phyloP scores from a whole-genome alignment of 1,140 invertebrate species.

The Pseudomyrmex concolor region DNA sequence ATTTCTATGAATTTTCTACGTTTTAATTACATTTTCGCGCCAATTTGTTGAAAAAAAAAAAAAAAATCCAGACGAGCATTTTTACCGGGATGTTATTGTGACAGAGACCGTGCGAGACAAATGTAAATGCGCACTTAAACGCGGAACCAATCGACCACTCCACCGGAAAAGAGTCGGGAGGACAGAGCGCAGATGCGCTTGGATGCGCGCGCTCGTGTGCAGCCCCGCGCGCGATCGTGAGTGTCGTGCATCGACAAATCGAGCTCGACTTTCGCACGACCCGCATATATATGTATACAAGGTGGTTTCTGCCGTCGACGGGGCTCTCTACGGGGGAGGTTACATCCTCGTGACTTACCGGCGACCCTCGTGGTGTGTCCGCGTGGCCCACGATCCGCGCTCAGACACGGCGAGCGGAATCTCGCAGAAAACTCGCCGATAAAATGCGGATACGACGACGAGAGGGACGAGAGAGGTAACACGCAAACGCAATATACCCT shows the following conservation, averaged over 20 bases:
- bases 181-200: not conserved
- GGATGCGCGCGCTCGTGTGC: conserved; percentile 9
- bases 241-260: conserved; percentile 71
- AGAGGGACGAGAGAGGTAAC: conserved; percentile 55
- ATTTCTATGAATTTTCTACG: no score
- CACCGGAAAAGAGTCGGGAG: not conserved
- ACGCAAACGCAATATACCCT: conserved; percentile 72
- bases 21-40: no score
- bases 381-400: conserved; percentile 21
- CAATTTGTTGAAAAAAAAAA: no score
- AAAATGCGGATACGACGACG: conserved; percentile 69
- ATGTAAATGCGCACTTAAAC: no score
- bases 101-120: no score
- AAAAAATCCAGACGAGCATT: no score
- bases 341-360: conserved; percentile 66
- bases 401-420: conserved; percentile 56
- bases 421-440: conserved; percentile 68
- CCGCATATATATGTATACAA: conserved; percentile 57
- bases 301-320: conserved; percentile 43
- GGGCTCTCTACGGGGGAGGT: not conserved
- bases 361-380: conserved; percentile 44
- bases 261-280: conserved; percentile 71
- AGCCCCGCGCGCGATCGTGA: conserved; percentile 44
- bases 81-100: no score
- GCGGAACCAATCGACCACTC: no score